Evolutionary conservation across 2,113 vertebrate genomes (phyloP), one percentile per base, ranked within the genome.

Genomic region (Ranitomeya variabilis): DNA sequence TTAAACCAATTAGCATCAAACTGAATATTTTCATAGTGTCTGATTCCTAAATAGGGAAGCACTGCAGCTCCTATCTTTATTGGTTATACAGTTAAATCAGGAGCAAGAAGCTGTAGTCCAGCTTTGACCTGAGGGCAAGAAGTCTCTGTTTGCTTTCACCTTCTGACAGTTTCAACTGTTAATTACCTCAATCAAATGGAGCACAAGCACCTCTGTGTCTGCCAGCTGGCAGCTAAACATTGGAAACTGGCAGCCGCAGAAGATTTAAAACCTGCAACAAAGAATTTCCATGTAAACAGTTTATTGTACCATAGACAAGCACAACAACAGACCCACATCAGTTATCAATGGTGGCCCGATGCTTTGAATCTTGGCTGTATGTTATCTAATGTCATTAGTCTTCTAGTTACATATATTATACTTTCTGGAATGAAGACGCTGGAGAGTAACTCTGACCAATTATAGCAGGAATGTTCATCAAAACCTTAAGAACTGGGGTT

Each of bases 201-300:
- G 90, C 90, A 95, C 93, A 96, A 96, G 94, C 93, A 94, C 92
- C 93, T 94, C 94, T 95, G 91, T 95, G 94, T 95, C 94, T 95
- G 94, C 95, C 95, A 95, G 95, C 95, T 96, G 95, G 93, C 94
- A 91, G 55, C 92, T 89, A 85, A 0, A 81, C 93, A 92, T 92
- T 91, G 67, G 92, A 94, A 90, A 90, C 92, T 92, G 93, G 92
- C 92, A 93, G 93, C 90, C 92, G 12, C 85, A 83, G 91, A 95
- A 95, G 95, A 96, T 96, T 96, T 96, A 96, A 92, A 95, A 94
- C 93, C 93, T 93, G 94, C 91, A 94, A 94, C 95, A 95, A 94
- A 93, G 92, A 93, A 87, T 93, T 95, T 92, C 90, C 94, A 92
- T 93, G 94, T 95, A 96, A 96, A 96, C 93, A 94, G 91, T 94